Conservation (phyloP, 2,888 invertebrate genomes). For the Protonemura montana region DNA sequence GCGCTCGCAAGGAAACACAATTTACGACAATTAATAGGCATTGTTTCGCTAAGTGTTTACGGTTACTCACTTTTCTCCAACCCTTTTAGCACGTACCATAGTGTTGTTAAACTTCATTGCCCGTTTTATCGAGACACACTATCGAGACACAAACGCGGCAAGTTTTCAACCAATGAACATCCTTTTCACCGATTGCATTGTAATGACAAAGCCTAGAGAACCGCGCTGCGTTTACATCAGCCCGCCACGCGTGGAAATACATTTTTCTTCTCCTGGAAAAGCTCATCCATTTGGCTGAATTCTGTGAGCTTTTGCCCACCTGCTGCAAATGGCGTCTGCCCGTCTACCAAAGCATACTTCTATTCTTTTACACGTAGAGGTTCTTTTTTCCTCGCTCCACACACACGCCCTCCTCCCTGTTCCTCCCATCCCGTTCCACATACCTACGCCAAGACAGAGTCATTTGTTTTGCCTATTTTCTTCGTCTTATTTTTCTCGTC, state of each 20-base stretch:
- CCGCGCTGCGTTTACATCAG: neutral
- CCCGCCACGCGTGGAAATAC: conserved; percentile 26
- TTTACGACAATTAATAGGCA: neutral
- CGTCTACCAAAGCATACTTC: neutral
- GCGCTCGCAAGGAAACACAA: neutral
- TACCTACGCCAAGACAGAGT: conserved; percentile 40
- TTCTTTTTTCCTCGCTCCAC: neutral
- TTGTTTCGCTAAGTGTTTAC: neutral
- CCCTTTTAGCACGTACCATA: neutral
- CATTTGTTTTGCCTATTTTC: conserved; percentile 49
- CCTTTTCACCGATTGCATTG: neutral
- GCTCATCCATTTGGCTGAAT: conserved; percentile 46
- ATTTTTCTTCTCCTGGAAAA: conserved; percentile 41
- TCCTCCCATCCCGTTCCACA: conserved; percentile 17
- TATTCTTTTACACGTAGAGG: conserved; percentile 13
- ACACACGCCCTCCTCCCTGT: neutral
- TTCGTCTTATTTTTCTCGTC: conserved; percentile 48
- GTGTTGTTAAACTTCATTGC: neutral
- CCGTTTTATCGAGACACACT: neutral
- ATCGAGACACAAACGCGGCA: neutral
- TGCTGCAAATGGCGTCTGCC: conserved; percentile 42
- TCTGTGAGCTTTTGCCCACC: conserved; percentile 41
- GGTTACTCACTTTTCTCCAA: neutral
- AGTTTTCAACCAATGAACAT: neutral
- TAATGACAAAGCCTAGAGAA: neutral